phyloP scores from a whole-genome alignment of 2,888 invertebrate species.

The Lysandra bellargus region DNA sequence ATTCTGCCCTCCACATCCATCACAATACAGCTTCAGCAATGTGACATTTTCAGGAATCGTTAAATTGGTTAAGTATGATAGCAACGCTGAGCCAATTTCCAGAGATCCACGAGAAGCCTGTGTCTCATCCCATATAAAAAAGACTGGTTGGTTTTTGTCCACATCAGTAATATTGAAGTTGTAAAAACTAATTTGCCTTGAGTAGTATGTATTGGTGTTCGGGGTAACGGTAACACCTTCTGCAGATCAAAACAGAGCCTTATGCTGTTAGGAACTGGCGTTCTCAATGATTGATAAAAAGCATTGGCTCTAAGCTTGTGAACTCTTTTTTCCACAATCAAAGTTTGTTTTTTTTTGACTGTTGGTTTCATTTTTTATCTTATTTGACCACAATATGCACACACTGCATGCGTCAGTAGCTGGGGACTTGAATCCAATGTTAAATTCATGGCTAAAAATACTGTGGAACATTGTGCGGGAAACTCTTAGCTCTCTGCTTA shows the following conservation, averaged over 20 bases:
- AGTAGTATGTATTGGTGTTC: constrained; percentile 35
- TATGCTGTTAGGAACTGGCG: constrained; percentile 29
- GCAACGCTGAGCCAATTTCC: constrained; percentile 36
- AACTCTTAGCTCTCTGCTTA: not conserved
- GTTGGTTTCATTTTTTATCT: constrained; percentile 36
- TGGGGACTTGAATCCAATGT: not conserved
- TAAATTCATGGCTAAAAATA: not conserved
- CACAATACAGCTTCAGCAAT: not conserved
- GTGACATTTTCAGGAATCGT: constrained; percentile 13
- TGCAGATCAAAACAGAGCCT: constrained; percentile 35
- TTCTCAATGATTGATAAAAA: constrained; percentile 36
- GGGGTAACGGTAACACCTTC: constrained; percentile 35
- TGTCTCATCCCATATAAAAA: constrained; percentile 45
- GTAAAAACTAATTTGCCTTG: constrained; percentile 37
- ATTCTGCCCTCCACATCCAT: not conserved
- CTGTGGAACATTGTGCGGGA: not conserved
- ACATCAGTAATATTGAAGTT: constrained; percentile 44
- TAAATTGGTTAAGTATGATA: constrained; percentile 16
- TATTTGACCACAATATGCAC: not conserved
- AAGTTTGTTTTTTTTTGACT: constrained; percentile 33
- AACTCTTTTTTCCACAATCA: constrained; percentile 36
- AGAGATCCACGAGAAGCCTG: constrained; percentile 38
- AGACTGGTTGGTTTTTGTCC: constrained; percentile 39
- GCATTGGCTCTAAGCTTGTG: constrained; percentile 37
- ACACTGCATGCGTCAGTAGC: not conserved